phyloP scores from a whole-genome alignment of 1,140 invertebrate species.

The Drosophila gunungcola region DNA sequence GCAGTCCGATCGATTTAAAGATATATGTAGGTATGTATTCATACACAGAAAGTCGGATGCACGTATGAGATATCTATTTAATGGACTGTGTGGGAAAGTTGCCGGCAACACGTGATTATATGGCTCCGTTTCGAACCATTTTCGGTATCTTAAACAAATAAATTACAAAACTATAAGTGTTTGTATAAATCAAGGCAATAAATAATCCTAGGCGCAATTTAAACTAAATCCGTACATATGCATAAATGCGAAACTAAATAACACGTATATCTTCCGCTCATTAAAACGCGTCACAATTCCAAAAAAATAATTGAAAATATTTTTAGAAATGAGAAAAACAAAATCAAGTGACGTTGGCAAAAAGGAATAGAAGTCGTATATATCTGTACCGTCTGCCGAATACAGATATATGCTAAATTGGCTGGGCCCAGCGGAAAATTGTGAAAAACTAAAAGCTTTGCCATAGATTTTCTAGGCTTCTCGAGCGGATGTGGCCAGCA shows the following conservation, averaged over 20 bases:
- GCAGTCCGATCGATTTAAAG: slow-evolving; percentile 54
- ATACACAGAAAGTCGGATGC: slow-evolving; percentile 13
- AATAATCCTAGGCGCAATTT: slow-evolving; percentile 23
- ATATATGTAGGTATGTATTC: slow-evolving; percentile 13
- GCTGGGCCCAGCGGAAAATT: slow-evolving; percentile 38
- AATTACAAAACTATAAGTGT: slow-evolving; percentile 38
- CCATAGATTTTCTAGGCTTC: slow-evolving; percentile 34
- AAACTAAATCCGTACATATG: slow-evolving; percentile 12
- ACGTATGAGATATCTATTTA: slow-evolving; percentile 39
- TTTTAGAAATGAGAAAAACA: slow-evolving; percentile 39
- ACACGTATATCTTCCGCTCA: slow-evolving; percentile 58
- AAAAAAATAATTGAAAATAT: slow-evolving; percentile 25
- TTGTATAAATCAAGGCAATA: slow-evolving; percentile 29
- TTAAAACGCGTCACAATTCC: slow-evolving; percentile 75
- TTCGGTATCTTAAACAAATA: slow-evolving; percentile 38
- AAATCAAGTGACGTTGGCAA: slow-evolving; percentile 36
- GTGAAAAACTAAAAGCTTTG: slow-evolving; percentile 65
- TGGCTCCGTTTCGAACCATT: slow-evolving; percentile 36
- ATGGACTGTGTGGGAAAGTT: slow-evolving; percentile 46
- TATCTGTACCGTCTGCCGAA: neutral
- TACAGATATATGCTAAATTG: slow-evolving; percentile 34
- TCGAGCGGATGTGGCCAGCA: slow-evolving; percentile 40
- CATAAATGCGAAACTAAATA: slow-evolving; percentile 20
- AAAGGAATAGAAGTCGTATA: slow-evolving; percentile 11
- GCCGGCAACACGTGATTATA: slow-evolving; percentile 27